Base-by-base conservation (phyloP, 1,140 invertebrate species). In the Drosophila pallidifrons region DNA sequence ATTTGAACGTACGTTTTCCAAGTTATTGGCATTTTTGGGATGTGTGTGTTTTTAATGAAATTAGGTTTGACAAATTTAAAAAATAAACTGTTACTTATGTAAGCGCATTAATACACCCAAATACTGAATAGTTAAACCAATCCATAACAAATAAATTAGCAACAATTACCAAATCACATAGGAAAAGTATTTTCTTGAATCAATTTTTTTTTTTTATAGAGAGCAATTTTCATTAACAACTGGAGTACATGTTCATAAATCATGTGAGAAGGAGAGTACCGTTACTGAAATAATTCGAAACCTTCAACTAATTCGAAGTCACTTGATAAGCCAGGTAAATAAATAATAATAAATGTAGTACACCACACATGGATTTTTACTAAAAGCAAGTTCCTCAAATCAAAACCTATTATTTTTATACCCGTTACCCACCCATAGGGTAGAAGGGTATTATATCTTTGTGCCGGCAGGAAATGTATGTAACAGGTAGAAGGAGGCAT, bases 231-330 rank as follows among this genome's bases (percentile, higher is more conserved):
- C 54, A n/a, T 10, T 55, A 49, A 13, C 63, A 15, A 64, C 46
- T 1, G 30, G 35, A 13, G 38, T 30, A 15, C 60, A 46, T 5
- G 30, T 65, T 16, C 61, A 71, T 16, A 57, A 58, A 32, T 32
- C 61, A 5, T 49, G 61, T 49, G 72, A 61, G 20, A 79, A 71
- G 57, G 79, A 82, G 35, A 49, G 67, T 4, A 75, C 63, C n/a
- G 83, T 88, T 7, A 68, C 81, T 10, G 77, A 82, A 47, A 88
- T 87, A 77, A 80, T 87, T 35, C 70, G 71, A 11, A 77, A 87
- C 46, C 30, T 87, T 46, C 83, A 87, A 13, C 41, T 77, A 3
- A 82, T 87, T 20, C 66, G 70, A 63, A 82, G 70, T 57, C 69
- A 64, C 13, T 61, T 87, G 35, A 71, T 87, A 1, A 67, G 57